Conservation (phyloP, 2,113 vertebrate genomes). For the Cervus canadensis region DNA sequence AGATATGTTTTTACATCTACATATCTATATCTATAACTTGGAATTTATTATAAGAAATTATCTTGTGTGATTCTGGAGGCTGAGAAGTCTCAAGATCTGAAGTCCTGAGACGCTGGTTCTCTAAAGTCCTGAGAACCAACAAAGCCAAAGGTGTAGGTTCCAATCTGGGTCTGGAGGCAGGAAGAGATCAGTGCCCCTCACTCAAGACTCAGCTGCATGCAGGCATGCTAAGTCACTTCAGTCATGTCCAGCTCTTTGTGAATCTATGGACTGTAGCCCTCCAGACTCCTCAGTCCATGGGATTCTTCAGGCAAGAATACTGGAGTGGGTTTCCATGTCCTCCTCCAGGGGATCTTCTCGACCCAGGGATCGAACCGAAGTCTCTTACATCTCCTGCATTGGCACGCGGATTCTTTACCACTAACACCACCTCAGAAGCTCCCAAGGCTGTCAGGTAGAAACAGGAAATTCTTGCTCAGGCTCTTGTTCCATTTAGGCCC, state of each 20-base stretch:
- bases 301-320: background rate
- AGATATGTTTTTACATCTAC: background rate
- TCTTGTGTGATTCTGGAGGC: background rate
- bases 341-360: background rate
- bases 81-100: background rate
- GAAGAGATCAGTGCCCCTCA: background rate
- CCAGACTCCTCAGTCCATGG: background rate
- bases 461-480: background rate
- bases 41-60: background rate
- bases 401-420: background rate
- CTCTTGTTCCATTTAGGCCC: background rate
- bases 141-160: background rate
- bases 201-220: background rate
- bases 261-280: background rate
- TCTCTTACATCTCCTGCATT: background rate
- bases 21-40: background rate
- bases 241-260: background rate
- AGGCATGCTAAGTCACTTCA: background rate
- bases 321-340: background rate
- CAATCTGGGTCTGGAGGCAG: background rate
- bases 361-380: background rate
- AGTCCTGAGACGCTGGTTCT: too few relatives aligned
- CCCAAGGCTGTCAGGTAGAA: background rate
- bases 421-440: background rate
- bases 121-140: background rate